These are phyloP conservation scores for Donacobius atricapilla DNA, from an alignment of 2,113 vertebrate genomes.

Conservation along the genomic window DNA sequence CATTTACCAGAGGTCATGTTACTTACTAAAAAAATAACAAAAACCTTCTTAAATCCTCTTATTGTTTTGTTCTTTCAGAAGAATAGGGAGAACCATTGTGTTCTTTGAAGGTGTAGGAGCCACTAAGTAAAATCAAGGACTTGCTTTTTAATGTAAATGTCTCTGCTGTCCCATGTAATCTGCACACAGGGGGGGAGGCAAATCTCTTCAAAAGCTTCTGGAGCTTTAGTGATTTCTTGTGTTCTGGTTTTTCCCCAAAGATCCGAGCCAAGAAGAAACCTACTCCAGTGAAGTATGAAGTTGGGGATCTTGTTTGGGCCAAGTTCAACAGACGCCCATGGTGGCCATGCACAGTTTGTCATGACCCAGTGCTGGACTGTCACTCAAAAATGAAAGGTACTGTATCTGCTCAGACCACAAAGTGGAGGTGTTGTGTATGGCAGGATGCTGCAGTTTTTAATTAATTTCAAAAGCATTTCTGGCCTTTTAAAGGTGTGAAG, in stretches of 20 bases:
- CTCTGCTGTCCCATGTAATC: conserved; percentile 42
- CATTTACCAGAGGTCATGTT: not conserved
- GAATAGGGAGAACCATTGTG: not conserved
- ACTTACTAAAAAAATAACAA: not conserved
- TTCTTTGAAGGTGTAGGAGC: conserved; percentile 24
- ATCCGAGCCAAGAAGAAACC: conserved; percentile 79
- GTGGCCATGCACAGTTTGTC: conserved; percentile 93
- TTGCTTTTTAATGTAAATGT: conserved; percentile 49
- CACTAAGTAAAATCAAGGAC: conserved; percentile 4
- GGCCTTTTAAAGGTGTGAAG: not conserved
- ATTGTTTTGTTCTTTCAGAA: not conserved
- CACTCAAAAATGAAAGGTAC: conserved; percentile 94
- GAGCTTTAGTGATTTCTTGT: conserved; percentile 52
- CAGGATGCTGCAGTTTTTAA: not conserved
- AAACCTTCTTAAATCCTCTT: not conserved
- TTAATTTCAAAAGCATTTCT: not conserved
- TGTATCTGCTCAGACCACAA: conserved; percentile 1
- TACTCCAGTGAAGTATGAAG: conserved; percentile 85
- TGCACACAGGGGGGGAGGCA: not conserved
- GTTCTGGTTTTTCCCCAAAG: conserved; percentile 72
- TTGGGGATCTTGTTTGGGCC: conserved; percentile 95
- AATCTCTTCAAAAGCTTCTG: conserved; percentile 32
- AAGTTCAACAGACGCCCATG: conserved; percentile 95
- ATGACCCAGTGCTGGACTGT: conserved; percentile 81
- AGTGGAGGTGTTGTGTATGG: not conserved